phyloP scores from a whole-genome alignment of 2,113 vertebrate species.

The Alexandromys fortis region DNA sequence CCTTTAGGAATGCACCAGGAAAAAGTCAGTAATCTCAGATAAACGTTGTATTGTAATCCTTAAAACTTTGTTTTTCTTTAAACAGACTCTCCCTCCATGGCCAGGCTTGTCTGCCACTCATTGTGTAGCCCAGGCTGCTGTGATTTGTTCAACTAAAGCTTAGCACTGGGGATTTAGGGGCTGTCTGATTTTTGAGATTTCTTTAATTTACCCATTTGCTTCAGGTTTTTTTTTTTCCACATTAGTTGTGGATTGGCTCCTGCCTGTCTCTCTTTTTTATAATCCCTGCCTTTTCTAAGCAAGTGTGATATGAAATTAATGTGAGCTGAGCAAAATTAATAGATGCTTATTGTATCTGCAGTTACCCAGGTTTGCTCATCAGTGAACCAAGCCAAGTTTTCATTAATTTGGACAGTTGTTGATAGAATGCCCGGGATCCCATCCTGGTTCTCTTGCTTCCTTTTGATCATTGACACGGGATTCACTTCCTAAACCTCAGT shows the following conservation, averaged over 20 bases:
- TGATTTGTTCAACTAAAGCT: conserved; percentile 2
- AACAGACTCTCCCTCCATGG: not conserved
- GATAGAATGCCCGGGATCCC: not conserved
- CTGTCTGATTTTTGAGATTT: not conserved
- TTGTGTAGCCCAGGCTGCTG: not conserved
- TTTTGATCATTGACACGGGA: not conserved
- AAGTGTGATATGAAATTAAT: not conserved
- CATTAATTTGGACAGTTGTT: not conserved
- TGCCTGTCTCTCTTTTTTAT: not conserved
- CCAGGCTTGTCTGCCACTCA: not conserved
- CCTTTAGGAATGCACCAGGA: too few relatives aligned
- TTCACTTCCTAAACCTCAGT: conserved; percentile 11
- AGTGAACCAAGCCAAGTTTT: not conserved
- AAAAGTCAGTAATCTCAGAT: too few relatives aligned
- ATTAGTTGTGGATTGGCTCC: not conserved
- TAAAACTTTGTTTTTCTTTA: not conserved
- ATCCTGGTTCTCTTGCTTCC: not conserved
- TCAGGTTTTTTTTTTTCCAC: not conserved
- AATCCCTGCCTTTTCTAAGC: not conserved
- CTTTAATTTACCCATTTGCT: not conserved
- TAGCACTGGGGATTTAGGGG: not conserved
- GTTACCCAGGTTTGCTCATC: not conserved
- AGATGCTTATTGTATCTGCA: not conserved
- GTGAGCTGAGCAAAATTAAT: conserved; percentile 1
- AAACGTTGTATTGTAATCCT: not conserved